Base-by-base conservation (phyloP, 2,113 vertebrate genomes). In the Copsychus sechellarum region DNA sequence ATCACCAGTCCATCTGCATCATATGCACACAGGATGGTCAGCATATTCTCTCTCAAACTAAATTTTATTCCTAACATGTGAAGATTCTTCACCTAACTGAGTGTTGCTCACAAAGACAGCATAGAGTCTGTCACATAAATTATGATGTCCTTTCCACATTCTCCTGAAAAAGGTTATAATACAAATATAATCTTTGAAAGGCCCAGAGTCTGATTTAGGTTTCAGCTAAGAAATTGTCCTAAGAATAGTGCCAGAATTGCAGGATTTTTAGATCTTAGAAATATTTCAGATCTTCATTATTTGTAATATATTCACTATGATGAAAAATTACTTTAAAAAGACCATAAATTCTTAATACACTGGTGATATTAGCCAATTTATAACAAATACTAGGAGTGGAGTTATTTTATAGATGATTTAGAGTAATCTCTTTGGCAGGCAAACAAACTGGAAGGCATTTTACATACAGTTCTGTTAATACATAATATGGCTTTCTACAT, bases 331-430 rank as follows among this genome's bases (percentile, higher is more conserved):
- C 6, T 88, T 87, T 57, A 72, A 72, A 90, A 85, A 95, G 57
- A 78, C 21, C 20, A 45, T 48, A 84, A 76, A 95, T 74, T 25
- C 36, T 87, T 90, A 72, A 65, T 74, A 78, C 24, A 26, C 25
- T 86, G 88, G 47, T 77, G 71, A 66, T 79, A 67, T 45, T 90
- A 85, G 9, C 22, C 51, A 48, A 50, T 54, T 92, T 69, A 70
- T 56, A 93, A 73, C 80, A 87, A 82, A 70, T 76, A 74, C 31
- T 47, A 20, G 29, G 81, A 81, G 48, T 51, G 42, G 33, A 89
- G 48, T 62, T 80, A 76, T 80, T 96, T 80, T 72, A 15, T 84
- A 47, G 77, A 87, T 82, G 42, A 67, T 81, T 92, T 92, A 85
- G 12, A 64, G 50, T 67, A 79, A 80, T 67, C 54, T 58, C 12